Base-by-base conservation (phyloP, 2,797 vertebrate genomes). In the Microhierax caerulescens region DNA sequence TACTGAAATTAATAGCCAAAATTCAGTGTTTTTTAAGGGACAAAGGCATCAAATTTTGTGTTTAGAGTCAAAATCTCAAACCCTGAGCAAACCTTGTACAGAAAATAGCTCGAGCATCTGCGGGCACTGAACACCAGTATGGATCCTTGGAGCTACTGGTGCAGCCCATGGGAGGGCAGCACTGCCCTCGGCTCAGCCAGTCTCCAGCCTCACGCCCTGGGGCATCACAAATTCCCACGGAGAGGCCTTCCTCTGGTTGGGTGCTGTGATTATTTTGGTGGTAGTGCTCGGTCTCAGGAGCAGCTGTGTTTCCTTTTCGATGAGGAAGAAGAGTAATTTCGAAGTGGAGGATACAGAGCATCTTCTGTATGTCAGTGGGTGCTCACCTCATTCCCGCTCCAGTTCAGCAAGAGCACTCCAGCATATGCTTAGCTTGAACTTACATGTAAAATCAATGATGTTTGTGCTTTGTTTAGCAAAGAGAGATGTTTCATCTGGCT, bases 361-460 rank as follows among this genome's bases (percentile, higher is more conserved):
- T 41, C 43, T 60, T 70, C 57, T 0, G 0, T 23, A 47, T 1
- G 0, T 69, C 41, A 11, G 15, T 12, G n/a, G 32, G 19, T 17
- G 4, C 60, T 77, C 53, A 24, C 16, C 32, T 77, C 63, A 53
- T 75, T 85, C 70, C 27, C 34, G 7, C 37, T 84, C 18, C 56
- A 25, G 53, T 67, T 94, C 72, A 88, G 34, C 73, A 70, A 69
- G 32, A 60, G 28, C 60, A 37, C 43, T 51, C 41, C 50, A 75
- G 60, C 20, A 23, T 4, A 25, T 10, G 28, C 50, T 61, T 47
- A 69, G 10, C 67, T 84, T 87, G 74, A 93, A 30, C 72, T 80
- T 36, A 34, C 36, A 45, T 7, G 21, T 69, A 51, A 34, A 83
- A 84, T 43, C 25, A 43, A 48, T 36, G 53, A 36, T 19, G 24